Conservation (phyloP, 2,113 vertebrate genomes). For the Corvus moneduloides region DNA sequence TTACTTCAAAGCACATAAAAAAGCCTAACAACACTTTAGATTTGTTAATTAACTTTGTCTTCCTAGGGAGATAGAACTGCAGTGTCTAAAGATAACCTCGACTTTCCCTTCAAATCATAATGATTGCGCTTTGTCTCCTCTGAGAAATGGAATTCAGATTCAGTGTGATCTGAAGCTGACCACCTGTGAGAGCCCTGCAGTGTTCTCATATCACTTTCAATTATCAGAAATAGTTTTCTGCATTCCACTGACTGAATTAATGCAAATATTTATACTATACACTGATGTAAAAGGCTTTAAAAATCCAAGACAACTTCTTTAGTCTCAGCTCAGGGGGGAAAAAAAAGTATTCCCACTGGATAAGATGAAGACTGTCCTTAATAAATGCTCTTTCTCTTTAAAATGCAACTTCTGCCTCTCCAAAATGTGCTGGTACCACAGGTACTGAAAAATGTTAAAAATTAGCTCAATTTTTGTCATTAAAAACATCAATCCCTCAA, state of each 20-base stretch:
- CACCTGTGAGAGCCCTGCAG: neutral
- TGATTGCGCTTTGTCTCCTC: accelerated
- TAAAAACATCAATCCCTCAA: neutral
- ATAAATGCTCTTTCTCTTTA: neutral
- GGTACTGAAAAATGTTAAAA: neutral
- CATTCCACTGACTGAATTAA: neutral
- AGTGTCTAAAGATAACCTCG: neutral
- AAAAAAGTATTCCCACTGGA: neutral
- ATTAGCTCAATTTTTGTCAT: neutral
- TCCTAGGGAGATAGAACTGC: neutral
- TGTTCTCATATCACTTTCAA: neutral
- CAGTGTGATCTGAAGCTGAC: neutral
- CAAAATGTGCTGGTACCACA: neutral
- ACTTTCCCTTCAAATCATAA: neutral
- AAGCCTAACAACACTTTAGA: neutral
- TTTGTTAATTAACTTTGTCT: neutral
- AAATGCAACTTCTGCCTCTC: neutral
- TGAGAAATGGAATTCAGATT: neutral
- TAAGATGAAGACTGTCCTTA: neutral
- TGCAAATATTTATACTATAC: neutral
- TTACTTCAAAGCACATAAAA: neutral
- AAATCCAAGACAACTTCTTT: neutral
- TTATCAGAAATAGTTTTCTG: neutral
- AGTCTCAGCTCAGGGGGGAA: neutral
- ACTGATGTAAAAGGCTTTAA: neutral